Conservation (phyloP, 2,888 invertebrate species). For the Candidula unifasciata region DNA sequence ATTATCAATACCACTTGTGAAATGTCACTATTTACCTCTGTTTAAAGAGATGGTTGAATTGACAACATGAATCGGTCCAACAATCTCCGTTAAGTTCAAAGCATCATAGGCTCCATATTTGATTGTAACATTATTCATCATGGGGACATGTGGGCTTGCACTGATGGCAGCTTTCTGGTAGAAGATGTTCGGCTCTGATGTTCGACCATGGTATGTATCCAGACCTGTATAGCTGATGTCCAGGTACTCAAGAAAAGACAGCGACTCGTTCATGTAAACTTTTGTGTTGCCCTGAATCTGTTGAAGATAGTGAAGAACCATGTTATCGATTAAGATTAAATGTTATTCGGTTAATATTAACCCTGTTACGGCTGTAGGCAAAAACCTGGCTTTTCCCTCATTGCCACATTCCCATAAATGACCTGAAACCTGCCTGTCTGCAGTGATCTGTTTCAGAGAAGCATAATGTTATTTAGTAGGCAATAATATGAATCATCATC, state of each 20-base stretch:
- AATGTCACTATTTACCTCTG: conserved; percentile 79
- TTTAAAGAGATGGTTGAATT: conserved; percentile 84
- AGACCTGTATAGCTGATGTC: conserved; percentile 82
- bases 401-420: too few relatives aligned
- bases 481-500: too few relatives aligned
- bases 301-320: too few relatives aligned
- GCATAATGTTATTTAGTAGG: too few relatives aligned
- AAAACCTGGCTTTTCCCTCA: too few relatives aligned
- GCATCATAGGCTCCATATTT: conserved; percentile 93
- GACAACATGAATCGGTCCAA: conserved; percentile 68
- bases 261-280: conserved; percentile 84
- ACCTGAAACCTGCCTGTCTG: too few relatives aligned
- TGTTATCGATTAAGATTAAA: too few relatives aligned
- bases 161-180: conserved; percentile 74
- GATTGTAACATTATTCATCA: conserved; percentile 89
- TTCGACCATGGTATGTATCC: conserved; percentile 64
- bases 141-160: conserved; percentile 84
- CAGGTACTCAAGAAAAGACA: conserved; percentile 88
- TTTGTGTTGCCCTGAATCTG: conserved; percentile 46
- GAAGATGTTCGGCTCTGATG: conserved; percentile 55
- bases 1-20: too few relatives aligned
- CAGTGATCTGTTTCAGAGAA: too few relatives aligned
- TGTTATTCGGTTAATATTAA: too few relatives aligned
- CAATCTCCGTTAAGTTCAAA: conserved; percentile 69
- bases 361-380: too few relatives aligned